phyloP scores from a whole-genome alignment of 2,797 vertebrate genomes.

The Ficedula albicollis region DNA sequence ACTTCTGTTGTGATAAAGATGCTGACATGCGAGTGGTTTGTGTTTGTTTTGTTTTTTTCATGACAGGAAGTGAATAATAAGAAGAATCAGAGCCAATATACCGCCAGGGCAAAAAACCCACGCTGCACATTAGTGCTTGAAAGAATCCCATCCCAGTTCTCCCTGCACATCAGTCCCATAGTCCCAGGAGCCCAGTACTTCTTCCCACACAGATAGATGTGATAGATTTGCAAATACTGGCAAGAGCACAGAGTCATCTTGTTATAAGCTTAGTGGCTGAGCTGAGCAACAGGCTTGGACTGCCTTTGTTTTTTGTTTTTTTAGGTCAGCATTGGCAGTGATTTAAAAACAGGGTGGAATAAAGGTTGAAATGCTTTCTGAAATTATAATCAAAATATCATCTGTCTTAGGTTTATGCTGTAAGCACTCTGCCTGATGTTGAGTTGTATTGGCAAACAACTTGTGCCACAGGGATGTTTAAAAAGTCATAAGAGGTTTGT shows the following conservation, averaged over 20 bases:
- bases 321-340: not conserved
- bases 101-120: not conserved
- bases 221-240: slow-evolving; percentile 36
- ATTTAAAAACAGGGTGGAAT: slow-evolving; percentile 15
- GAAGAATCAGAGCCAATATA: not conserved
- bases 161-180: not conserved
- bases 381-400: slow-evolving; percentile 31
- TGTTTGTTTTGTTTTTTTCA: not conserved
- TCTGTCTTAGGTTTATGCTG: not conserved
- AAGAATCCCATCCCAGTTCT: not conserved
- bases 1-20: slow-evolving; percentile 21
- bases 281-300: not conserved
- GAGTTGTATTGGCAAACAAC: slow-evolving; percentile 9
- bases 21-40: not conserved
- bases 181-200: not conserved
- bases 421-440: slow-evolving; percentile 15
- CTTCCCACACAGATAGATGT: slow-evolving; percentile 24
- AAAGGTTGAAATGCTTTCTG: slow-evolving; percentile 21
- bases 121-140: not conserved
- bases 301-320: not conserved
- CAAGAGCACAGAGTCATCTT: slow-evolving; percentile 13
- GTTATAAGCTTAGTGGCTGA: slow-evolving; percentile 13
- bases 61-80: slow-evolving; percentile 35
- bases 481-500: slow-evolving; percentile 43
- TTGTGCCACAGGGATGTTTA: slow-evolving; percentile 9